These are phyloP conservation scores for Brachypalpus laphriformis DNA, from an alignment of 2,888 invertebrate species.

Conservation along the genomic window DNA sequence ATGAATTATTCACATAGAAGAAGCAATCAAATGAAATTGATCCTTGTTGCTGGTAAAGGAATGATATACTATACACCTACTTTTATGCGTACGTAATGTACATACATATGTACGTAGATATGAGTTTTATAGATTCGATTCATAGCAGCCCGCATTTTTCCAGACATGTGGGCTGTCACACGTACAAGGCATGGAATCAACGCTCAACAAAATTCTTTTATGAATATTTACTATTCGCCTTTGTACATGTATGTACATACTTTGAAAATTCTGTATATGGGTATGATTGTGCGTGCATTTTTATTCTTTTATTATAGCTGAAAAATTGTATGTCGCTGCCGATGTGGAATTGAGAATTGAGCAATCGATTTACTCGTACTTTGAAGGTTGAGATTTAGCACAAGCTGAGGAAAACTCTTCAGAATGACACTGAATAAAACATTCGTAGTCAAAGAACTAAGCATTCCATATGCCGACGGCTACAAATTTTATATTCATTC, in stretches of 20 bases:
- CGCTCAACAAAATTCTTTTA: constrained; percentile 17
- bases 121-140: constrained; percentile 9
- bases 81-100: background rate
- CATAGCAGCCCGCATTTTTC: constrained; percentile 12
- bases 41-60: constrained; percentile 29
- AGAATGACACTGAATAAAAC: constrained; percentile 4
- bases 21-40: constrained; percentile 58
- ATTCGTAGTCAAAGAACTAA: constrained; percentile 11
- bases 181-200: constrained; percentile 3
- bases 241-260: background rate
- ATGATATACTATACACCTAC: constrained; percentile 6
- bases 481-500: background rate
- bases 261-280: too few relatives aligned
- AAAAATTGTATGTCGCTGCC: background rate
- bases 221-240: constrained; percentile 2
- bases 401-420: background rate
- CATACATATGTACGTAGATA: background rate
- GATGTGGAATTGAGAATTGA: background rate
- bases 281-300: background rate
- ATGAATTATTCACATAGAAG: constrained; percentile 59
- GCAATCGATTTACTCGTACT: constrained; percentile 37
- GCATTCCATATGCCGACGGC: background rate
- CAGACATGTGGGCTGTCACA: constrained; percentile 7
- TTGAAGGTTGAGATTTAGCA: background rate
- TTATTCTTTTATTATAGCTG: background rate